Evolutionary conservation across 2,113 vertebrate genomes (phyloP), one percentile per base, ranked within the genome.

Genomic region (Blennius ocellaris): DNA sequence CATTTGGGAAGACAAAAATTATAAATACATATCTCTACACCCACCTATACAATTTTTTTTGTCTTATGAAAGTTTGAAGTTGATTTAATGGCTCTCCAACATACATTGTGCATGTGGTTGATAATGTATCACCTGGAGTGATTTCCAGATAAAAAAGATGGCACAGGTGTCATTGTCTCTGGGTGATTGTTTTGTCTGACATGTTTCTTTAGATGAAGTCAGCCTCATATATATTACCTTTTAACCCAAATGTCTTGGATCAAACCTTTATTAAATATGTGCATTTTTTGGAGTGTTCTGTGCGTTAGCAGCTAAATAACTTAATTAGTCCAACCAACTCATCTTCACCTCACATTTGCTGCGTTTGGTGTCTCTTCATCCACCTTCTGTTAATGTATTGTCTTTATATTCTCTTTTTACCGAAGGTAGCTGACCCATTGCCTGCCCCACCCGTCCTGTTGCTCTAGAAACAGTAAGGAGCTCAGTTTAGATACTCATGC

Each of bases 371-470:
- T 66, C 14, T 37, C 36, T 39, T 48, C 16, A 48, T 55, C 44
- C 21, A 21, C 37, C 50, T 21, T 45, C 41, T 36, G n/a, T 51
- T 16, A 5, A 2, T 21, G 39, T 14, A 9, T 51, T n/a, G 63
- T 69, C 39, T 63, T 52, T 47, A 69, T 45, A 47, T 45, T 10
- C 17, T 40, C 7, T 11, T 71, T 15, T 51, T 52, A 40, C 21
- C n/a, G 43, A 51, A 40, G 45, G 5, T 12, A 17, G 11, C 30
- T 52, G 7, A 15, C 44, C 44, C 16, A 7, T 59, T 17, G 48
- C 5, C 56, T 48, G 48, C 17, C 11, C 36, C 30, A 7, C 48
- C 47, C 48, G 43, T 38, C 48, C 41, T 59, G 37, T 64, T 69
- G 73, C 47, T 30, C 40, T 58, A 47, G 8, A 68, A 62, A 78